Percentiles rank a stretch among this genome's conserved stretches.
These are phyloP conservation scores for Sylvilagus floridanus DNA, from an alignment of 2,797 vertebrate species.

Conservation along the genomic window DNA sequence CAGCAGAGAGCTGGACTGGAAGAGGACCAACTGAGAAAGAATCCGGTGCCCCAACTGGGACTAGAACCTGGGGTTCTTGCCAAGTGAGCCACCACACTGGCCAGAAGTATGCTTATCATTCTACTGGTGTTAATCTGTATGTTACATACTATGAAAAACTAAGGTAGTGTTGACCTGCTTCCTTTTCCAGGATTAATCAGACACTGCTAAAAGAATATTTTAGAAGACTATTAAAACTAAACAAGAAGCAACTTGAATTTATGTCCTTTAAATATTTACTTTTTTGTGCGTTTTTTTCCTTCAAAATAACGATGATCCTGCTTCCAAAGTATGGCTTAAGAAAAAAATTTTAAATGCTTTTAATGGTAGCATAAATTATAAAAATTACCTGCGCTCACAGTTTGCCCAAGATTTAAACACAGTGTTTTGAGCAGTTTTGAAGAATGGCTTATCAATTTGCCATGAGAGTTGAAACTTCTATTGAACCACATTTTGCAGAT, in stretches of 20 bases:
- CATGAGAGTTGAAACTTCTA: background rate
- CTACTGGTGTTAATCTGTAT: background rate
- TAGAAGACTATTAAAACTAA: constrained; percentile 56
- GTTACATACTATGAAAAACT: background rate
- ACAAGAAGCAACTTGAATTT: constrained; percentile 37
- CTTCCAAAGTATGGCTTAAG: constrained; percentile 19
- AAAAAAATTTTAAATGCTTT: constrained; percentile 69
- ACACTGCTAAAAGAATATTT: constrained; percentile 59
- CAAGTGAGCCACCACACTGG: too few relatives aligned
- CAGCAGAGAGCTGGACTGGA: too few relatives aligned
- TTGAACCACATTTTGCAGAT: background rate
- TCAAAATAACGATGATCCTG: constrained; percentile 51
- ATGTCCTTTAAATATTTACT: constrained; percentile 50
- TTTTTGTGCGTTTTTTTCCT: constrained; percentile 33
- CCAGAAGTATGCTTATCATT: background rate
- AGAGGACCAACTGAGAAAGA: too few relatives aligned
- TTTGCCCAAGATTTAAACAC: constrained; percentile 40
- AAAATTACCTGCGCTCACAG: constrained; percentile 76
- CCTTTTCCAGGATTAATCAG: background rate
- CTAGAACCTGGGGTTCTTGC: too few relatives aligned
- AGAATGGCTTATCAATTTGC: background rate
- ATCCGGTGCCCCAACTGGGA: too few relatives aligned
- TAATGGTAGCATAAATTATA: constrained; percentile 74
- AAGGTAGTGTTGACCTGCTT: constrained; percentile 21
- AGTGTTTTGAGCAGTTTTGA: background rate